Base-by-base conservation (phyloP, 2,888 invertebrate genomes). In the Schizaphis graminum region DNA sequence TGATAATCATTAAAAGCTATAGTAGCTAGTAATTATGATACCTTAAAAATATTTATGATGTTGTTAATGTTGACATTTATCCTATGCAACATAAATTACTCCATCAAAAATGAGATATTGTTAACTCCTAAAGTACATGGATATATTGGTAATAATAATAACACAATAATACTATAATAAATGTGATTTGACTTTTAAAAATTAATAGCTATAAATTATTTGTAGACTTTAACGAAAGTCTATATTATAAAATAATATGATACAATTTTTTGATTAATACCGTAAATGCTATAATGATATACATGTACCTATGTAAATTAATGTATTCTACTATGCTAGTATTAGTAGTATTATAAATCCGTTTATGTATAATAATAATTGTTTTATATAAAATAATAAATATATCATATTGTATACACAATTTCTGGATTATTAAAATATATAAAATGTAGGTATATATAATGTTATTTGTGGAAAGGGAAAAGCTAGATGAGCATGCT, bases 161-260 rank as follows among this genome's bases (percentile, higher is more conserved):
- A n/a, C 16, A 16, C 13, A 67, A n/a, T 28, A n/a, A 61, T 13
- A 67, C n/a, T 35, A 77, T 3, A 77, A 77, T 77, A 67, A 67
- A 67, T 35, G 35, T 35, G 21, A 77, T 77, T 35, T 41, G 35
- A 77, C 35, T 77, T 77, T 35, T 21, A 21, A 35, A 35, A 77
- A 21, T 28, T 8, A 0, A 77, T 21, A 21, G 35, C 16, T 77
- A 35, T 35, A 35, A 4, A 8, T 49, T 35, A 4, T 47, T 49
- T 1, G n/a, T 49, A 90, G 90, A 90, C 90, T 90, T 90, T 77
- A 90, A 90, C 90, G 90, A 90, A 49, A n/a, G 90, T 8, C 10
- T 53, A 56, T 57, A 16, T 49, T 49, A 11, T 53, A 53, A 16
- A 53, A 53, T 53, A 16, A 53, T 21, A 53, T 21, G 3, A 53